A percentile compares a stretch with the other conserved stretches of the same genome.
These are phyloP conservation scores for Ichneumon xanthorius DNA, from an alignment of 2,888 invertebrate species.

Conservation along the genomic window DNA sequence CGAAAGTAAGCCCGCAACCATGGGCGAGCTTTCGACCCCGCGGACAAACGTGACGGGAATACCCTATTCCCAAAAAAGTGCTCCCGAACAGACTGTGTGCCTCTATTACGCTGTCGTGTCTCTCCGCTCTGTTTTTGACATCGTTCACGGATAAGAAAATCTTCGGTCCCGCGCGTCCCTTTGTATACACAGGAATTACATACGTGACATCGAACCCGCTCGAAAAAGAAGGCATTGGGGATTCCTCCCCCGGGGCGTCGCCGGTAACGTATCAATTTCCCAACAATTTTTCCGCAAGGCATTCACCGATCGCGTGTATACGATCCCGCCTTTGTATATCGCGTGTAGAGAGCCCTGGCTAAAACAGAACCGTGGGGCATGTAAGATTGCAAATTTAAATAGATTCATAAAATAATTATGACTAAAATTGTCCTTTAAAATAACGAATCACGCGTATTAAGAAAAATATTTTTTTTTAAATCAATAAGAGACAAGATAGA, in stretches of 20 bases:
- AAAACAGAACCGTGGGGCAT: too few relatives aligned
- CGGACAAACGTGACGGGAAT: constrained; percentile 66
- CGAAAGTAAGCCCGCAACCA: constrained; percentile 54
- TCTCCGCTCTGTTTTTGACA: constrained; percentile 45
- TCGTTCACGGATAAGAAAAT: constrained; percentile 39
- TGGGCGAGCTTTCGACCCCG: constrained; percentile 51
- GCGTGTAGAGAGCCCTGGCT: too few relatives aligned
- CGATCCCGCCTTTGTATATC: too few relatives aligned
- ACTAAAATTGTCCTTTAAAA: too few relatives aligned
- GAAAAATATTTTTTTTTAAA: too few relatives aligned
- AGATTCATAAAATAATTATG: too few relatives aligned
- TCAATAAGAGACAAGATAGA: too few relatives aligned
- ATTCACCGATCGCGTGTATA: constrained; percentile 34
- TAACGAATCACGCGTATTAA: too few relatives aligned
- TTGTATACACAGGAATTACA: not conserved
- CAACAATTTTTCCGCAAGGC: constrained; percentile 68
- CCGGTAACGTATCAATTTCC: constrained; percentile 77
- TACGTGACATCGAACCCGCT: constrained; percentile 4
- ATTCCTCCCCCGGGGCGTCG: constrained; percentile 35
- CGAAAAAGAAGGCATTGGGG: constrained; percentile 8
- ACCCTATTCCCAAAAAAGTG: constrained; percentile 52
- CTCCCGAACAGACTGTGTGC: constrained; percentile 14
- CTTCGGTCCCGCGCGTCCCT: constrained; percentile 11
- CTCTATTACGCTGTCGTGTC: constrained; percentile 33
- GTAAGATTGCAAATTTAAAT: too few relatives aligned